Evolutionary conservation across 2,113 vertebrate genomes (phyloP).

Genomic region (Macaca mulatta): DNA sequence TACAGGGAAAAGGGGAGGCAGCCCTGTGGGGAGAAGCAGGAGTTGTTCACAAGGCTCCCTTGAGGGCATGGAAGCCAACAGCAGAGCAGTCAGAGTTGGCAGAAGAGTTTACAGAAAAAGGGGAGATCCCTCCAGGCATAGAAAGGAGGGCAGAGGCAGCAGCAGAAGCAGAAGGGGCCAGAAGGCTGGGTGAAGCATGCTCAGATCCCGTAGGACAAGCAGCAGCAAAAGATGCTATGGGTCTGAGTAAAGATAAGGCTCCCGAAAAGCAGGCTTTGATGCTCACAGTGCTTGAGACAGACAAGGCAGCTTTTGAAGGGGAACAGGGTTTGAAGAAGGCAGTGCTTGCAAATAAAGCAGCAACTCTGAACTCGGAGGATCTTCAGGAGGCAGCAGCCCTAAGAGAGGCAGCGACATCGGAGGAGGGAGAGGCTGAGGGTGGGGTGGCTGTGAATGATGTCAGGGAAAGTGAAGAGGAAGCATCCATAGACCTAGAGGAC

Average conservation of each 20-base stretch:
- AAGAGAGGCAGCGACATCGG: fast-evolving
- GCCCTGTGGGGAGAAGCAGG: not conserved
- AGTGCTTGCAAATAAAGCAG: fast-evolving
- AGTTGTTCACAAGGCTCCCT: not conserved
- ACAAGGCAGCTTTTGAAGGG: not conserved
- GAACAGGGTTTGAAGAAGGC: not conserved
- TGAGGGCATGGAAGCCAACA: not conserved
- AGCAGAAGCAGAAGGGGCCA: not conserved
- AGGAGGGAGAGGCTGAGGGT: not conserved
- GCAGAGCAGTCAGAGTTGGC: not conserved
- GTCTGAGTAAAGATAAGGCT: not conserved
- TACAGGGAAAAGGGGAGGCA: not conserved
- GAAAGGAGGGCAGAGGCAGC: not conserved
- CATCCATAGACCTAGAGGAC: not conserved
- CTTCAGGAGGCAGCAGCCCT: not conserved
- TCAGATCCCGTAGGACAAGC: not conserved
- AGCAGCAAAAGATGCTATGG: not conserved
- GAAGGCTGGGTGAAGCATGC: not conserved
- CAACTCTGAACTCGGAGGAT: not conserved
- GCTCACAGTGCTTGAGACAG: not conserved
- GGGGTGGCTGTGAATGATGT: fast-evolving
- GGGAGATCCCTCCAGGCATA: not conserved
- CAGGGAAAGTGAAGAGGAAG: not conserved
- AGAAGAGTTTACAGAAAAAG: not conserved
- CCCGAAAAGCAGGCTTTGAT: not conserved